Evolutionary conservation across 2,113 vertebrate genomes (phyloP), one percentile per base, ranked within the genome.

Genomic region (Carassius gibelio): DNA sequence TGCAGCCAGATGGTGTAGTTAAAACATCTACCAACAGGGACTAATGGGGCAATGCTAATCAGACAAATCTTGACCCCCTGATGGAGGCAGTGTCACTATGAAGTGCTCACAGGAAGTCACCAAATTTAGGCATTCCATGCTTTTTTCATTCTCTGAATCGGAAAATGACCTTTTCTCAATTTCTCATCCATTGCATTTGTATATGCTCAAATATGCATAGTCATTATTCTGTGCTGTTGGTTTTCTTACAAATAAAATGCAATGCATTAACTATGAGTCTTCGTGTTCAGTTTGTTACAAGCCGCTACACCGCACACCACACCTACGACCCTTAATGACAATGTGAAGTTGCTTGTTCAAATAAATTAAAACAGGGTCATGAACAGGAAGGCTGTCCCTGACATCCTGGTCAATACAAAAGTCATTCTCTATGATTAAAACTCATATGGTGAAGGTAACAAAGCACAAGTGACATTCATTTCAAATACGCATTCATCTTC

Each of bases 291-390:
- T 30, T 30, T 30, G 30, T 30, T 30, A 30, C 1, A 30, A 30
- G 30, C 30, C 30, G 30, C 30, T 30, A 30, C 30, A 30, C 30
- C 30, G 30, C 30, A 30, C 30, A 30, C 30, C 30, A 30, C 30
- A 30, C 30, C 30, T 30, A 30, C 30, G 30, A 30, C 2, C 30
- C 30, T 30, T 30, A 30, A 30, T 30, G 88, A 91, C 90, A 91
- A 88, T 89, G 8, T 26, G 69, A 82, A 80, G 84, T 14, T 74
- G 80, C 71, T 89, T 90, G 90, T 90, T 88, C 75, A 87, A 86
- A 92, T 91, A 83, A 90, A 88, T 92, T 90, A 89, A 87, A 69
- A 68, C 87, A 85, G 86, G 85, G 84, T 83, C 87, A 76, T 75
- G 84, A 64, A 62, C 83, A 26, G 42, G 84, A 89, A 86, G 77